phyloP scores from a whole-genome alignment of 2,113 vertebrate genomes.

The Phalacrocorax pelagicus region DNA sequence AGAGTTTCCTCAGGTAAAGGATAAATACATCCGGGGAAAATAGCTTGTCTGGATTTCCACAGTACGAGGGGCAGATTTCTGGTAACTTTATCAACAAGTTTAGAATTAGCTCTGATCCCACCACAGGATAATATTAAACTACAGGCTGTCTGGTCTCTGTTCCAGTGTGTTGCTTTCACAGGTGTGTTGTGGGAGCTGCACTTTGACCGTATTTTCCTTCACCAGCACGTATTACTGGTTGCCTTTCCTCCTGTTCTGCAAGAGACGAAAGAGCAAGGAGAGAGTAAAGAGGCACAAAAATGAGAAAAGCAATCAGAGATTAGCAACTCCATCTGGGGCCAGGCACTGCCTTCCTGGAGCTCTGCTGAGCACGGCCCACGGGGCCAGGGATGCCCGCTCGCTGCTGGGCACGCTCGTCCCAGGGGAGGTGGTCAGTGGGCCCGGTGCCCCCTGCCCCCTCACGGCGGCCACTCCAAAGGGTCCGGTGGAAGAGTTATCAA shows the following conservation, averaged over 20 bases:
- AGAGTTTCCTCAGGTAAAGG: not conserved
- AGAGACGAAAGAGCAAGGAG: not conserved
- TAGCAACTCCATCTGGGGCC: fast-evolving
- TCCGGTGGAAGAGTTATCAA: not conserved
- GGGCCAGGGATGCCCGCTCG: no score
- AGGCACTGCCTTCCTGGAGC: no score
- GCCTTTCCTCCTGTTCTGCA: no score
- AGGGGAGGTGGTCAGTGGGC: no score
- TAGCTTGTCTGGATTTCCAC: not conserved
- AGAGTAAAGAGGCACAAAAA: not conserved
- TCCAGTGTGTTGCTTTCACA: no score
- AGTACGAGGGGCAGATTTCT: no score
- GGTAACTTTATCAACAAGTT: not conserved
- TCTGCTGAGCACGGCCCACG: no score
- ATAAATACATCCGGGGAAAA: not conserved
- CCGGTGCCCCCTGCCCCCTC: no score
- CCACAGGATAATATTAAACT: not conserved
- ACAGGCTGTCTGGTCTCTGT: not conserved
- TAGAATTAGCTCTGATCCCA: not conserved
- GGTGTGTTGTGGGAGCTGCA: not conserved
- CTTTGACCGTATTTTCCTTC: fast-evolving
- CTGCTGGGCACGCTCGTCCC: no score
- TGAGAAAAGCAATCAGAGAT: not conserved
- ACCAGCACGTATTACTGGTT: fast-evolving
- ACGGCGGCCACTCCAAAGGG: no score